phyloP scores from a whole-genome alignment of 2,797 vertebrate species.

The Rallus crepitans region DNA sequence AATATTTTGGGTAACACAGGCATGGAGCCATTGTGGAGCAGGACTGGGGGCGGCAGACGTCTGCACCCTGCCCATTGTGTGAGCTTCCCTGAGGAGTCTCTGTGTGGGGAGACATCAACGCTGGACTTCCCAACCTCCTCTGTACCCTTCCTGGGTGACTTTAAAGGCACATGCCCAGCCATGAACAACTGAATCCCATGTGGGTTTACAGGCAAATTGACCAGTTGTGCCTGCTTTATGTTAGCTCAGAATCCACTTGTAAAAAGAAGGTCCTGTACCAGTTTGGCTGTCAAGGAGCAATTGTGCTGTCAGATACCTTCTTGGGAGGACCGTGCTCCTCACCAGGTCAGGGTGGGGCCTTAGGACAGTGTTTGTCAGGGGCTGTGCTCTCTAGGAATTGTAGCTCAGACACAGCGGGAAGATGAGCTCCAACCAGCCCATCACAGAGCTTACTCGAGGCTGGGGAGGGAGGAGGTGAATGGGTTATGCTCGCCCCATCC shows the following conservation, averaged over 20 bases:
- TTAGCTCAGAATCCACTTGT: neutral
- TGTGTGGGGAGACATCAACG: neutral
- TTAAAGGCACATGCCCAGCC: neutral
- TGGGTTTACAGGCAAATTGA: neutral
- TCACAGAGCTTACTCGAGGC: neutral
- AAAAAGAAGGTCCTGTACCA: neutral
- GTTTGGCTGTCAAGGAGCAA: neutral
- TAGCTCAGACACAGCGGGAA: neutral
- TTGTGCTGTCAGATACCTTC: neutral
- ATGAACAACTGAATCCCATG: accelerated
- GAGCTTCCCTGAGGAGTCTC: neutral
- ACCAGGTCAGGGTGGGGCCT: neutral
- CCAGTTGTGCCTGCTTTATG: neutral
- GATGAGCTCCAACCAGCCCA: neutral
- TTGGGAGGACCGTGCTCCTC: neutral
- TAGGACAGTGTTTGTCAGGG: neutral
- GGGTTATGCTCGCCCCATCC: accelerated
- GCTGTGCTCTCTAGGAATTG: neutral
- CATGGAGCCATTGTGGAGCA: neutral
- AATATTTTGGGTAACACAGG: neutral
- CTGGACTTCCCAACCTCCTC: neutral
- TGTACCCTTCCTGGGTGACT: neutral
- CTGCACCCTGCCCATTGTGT: neutral
- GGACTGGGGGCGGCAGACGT: neutral
- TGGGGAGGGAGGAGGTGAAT: neutral